phyloP scores from a whole-genome alignment of 1,140 invertebrate genomes.

The Magallana ariakensis region DNA sequence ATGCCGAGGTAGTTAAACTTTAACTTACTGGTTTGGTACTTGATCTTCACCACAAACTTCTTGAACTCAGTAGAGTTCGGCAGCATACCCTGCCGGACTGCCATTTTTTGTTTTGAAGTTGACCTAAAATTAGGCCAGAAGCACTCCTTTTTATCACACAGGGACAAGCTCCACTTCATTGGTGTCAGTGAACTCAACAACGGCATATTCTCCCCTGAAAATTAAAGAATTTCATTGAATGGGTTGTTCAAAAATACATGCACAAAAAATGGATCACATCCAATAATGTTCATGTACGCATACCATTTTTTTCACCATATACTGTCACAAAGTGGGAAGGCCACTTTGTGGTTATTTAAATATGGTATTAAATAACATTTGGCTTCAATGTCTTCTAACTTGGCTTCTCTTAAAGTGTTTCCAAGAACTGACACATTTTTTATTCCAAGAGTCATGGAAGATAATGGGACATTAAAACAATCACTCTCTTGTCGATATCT shows the following conservation, averaged over 20 bases:
- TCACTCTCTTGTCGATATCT: slow-evolving; percentile 5
- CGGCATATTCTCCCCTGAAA: background rate
- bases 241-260: background rate
- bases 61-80: no score
- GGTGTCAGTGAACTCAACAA: background rate
- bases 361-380: slow-evolving; percentile 11
- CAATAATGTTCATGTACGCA: slow-evolving; percentile 23
- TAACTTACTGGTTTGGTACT: no score
- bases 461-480: slow-evolving; percentile 23
- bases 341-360: slow-evolving; percentile 2
- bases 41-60: no score
- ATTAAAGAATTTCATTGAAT: background rate
- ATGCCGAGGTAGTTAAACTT: no score
- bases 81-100: no score
- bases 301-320: slow-evolving; percentile 4
- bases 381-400: background rate
- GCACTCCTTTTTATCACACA: no score
- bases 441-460: background rate
- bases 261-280: background rate
- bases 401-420: slow-evolving; percentile 3
- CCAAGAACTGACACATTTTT: slow-evolving; percentile 16
- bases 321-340: slow-evolving; percentile 11
- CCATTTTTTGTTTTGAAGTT: no score
- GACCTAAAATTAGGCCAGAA: no score
- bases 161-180: no score